Conservation (phyloP, 2,113 vertebrate species). For the Irena cyanogastra region DNA sequence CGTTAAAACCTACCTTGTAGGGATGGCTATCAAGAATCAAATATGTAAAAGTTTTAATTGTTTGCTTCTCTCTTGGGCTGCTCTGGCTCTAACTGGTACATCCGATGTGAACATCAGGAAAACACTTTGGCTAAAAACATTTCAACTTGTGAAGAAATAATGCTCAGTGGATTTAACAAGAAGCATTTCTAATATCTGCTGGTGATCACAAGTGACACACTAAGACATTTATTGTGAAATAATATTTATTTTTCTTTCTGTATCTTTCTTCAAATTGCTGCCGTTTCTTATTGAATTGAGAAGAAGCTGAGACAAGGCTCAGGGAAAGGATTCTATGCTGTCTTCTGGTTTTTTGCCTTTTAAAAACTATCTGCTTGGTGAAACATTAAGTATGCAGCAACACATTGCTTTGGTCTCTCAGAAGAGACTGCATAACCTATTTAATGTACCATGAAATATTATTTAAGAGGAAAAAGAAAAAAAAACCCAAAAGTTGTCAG, state of each 20-base stretch:
- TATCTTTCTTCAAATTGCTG: not conserved
- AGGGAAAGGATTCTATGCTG: not conserved
- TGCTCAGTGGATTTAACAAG: not conserved
- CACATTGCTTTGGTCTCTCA: not conserved
- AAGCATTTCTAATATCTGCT: not conserved
- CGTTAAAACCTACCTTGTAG: constrained; percentile 69
- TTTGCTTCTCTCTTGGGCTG: not conserved
- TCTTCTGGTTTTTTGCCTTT: not conserved
- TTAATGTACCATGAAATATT: constrained; percentile 42
- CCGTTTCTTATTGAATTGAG: not conserved
- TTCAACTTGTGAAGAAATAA: not conserved
- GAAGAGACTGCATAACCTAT: not conserved
- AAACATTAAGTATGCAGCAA: not conserved
- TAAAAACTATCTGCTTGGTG: not conserved
- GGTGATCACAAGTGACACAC: not conserved
- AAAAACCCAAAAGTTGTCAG: not conserved
- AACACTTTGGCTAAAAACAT: not conserved
- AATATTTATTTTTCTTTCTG: constrained; percentile 13
- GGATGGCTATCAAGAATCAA: constrained; percentile 45
- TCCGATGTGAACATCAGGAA: not conserved
- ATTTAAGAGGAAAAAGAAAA: not conserved
- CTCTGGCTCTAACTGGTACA: not conserved
- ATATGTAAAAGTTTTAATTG: constrained; percentile 12
- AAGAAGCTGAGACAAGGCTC: not conserved
- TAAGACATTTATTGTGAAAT: constrained; percentile 8